phyloP scores from a whole-genome alignment of 2,113 vertebrate species.

The Micronisus gabar region DNA sequence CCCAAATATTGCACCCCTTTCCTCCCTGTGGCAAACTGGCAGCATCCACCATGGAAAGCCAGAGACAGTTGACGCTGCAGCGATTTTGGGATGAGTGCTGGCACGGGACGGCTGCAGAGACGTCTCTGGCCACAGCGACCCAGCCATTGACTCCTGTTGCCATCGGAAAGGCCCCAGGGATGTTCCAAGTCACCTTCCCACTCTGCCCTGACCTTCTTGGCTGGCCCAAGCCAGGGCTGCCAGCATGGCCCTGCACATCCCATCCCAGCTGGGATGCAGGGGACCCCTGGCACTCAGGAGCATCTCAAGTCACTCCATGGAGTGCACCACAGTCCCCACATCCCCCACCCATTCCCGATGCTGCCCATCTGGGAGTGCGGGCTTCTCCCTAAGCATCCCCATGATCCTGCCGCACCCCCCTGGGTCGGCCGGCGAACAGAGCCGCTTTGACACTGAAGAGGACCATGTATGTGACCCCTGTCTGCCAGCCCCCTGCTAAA shows the following conservation, averaged over 20 bases:
- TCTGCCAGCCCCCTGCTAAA: neutral
- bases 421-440: accelerated
- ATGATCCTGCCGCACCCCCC: accelerated
- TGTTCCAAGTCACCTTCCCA: neutral
- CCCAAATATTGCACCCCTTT: accelerated
- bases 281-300: accelerated
- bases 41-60: accelerated
- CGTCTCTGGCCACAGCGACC: neutral
- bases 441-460: neutral
- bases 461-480: neutral
- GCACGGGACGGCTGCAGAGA: accelerated
- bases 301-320: neutral
- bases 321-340: neutral
- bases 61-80: accelerated
- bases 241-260: accelerated
- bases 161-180: neutral
- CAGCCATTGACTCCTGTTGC: neutral
- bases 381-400: accelerated
- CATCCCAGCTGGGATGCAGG: neutral
- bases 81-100: neutral
- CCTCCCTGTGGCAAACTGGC: neutral
- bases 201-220: neutral
- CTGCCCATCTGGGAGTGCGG: accelerated
- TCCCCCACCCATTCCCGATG: accelerated
- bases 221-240: neutral